These are phyloP conservation scores for Halesus radiatus DNA, from an alignment of 1,140 invertebrate genomes.

Conservation along the genomic window DNA sequence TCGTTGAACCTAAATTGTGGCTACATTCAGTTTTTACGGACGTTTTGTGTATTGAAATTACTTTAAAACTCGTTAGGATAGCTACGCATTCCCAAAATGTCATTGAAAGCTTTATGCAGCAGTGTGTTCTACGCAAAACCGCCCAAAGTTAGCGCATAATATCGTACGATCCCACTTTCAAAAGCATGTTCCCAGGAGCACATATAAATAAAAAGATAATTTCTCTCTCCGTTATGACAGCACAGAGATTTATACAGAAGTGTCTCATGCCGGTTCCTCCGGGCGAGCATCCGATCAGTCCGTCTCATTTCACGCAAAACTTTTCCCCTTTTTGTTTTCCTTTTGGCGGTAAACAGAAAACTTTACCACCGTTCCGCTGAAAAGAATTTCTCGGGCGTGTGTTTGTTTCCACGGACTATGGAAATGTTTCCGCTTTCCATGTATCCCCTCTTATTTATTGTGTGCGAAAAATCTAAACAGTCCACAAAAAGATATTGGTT, in stretches of 20 bases:
- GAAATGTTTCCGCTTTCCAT: slow-evolving; percentile 43
- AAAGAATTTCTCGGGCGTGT: slow-evolving; percentile 21
- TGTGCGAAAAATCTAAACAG: slow-evolving; percentile 45
- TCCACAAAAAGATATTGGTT: slow-evolving; percentile 42
- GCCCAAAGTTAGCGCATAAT: neutral
- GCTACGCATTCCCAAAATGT: too few species aligned
- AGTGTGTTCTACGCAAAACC: neutral
- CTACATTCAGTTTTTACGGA: too few species aligned
- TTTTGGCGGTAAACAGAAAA: slow-evolving; percentile 54
- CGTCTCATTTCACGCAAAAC: slow-evolving; percentile 56
- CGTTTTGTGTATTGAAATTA: too few species aligned
- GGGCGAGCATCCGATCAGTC: slow-evolving; percentile 53
- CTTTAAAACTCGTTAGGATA: too few species aligned
- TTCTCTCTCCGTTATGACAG: slow-evolving; percentile 44
- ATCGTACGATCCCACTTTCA: neutral
- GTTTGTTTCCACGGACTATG: slow-evolving; percentile 39
- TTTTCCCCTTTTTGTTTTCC: slow-evolving; percentile 54
- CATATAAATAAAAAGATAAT: slow-evolving; percentile 29
- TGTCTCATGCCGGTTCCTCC: slow-evolving; percentile 42
- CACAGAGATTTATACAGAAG: slow-evolving; percentile 49
- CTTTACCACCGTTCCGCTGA: slow-evolving; percentile 41
- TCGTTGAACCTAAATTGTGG: too few species aligned
- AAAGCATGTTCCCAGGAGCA: slow-evolving; percentile 1
- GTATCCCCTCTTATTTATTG: slow-evolving; percentile 47
- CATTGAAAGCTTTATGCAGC: too few species aligned